Conservation (phyloP, 1,140 invertebrate genomes). For the Melitaea cinxia region DNA sequence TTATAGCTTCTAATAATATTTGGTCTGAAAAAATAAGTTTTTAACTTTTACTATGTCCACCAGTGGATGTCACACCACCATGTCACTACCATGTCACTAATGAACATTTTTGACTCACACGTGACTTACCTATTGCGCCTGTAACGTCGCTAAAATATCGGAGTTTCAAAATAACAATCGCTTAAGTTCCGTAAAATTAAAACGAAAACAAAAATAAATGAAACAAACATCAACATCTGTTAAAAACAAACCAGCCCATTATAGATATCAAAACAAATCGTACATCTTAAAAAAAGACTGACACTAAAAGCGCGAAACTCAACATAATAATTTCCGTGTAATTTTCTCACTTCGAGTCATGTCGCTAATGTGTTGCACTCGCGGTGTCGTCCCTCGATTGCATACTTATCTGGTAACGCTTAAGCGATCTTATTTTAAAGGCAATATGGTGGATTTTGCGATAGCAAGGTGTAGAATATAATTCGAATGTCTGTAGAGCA, state of each 20-base stretch:
- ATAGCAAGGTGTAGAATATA: conserved; percentile 22
- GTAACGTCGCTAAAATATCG: too few species aligned
- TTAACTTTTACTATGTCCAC: too few species aligned
- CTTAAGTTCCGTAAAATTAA: not conserved
- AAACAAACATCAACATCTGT: too few species aligned
- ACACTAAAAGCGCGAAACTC: conserved; percentile 43
- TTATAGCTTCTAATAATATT: too few species aligned
- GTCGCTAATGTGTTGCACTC: conserved; percentile 76
- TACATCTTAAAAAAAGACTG: conserved; percentile 23
- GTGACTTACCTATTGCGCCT: too few species aligned
- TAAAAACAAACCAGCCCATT: not conserved
- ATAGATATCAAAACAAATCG: conserved; percentile 13
- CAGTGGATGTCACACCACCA: too few species aligned
- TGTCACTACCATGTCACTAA: too few species aligned
- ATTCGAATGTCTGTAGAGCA: conserved; percentile 57
- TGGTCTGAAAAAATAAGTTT: too few species aligned
- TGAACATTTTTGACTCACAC: too few species aligned
- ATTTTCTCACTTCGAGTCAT: conserved; percentile 75
- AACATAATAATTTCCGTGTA: conserved; percentile 66
- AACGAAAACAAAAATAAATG: too few species aligned
- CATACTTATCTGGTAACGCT: conserved; percentile 41
- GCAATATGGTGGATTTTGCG: conserved; percentile 36
- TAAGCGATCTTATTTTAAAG: conserved; percentile 26
- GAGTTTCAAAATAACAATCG: too few species aligned
- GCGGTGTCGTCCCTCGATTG: conserved; percentile 53